phyloP scores from a whole-genome alignment of 2,797 vertebrate genomes.

The Sebastolobus altivelis region DNA sequence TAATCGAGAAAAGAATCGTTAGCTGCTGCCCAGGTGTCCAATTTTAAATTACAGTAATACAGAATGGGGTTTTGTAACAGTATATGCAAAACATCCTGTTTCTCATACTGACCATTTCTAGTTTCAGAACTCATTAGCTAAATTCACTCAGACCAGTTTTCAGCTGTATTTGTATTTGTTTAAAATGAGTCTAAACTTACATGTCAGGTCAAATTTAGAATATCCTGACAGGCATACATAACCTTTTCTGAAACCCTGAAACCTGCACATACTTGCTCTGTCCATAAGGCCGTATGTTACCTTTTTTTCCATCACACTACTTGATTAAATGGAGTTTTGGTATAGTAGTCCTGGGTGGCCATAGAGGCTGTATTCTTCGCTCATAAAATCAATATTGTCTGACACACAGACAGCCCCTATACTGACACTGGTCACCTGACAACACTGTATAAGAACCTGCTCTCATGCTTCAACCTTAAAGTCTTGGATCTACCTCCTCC shows the following conservation, averaged over 20 bases:
- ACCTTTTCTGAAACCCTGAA: background rate
- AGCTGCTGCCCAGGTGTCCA: too few relatives aligned
- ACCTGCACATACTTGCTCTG: background rate
- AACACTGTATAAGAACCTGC: slow-evolving; percentile 14
- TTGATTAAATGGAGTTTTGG: background rate
- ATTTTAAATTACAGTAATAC: too few relatives aligned
- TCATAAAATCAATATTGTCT: slow-evolving; percentile 38
- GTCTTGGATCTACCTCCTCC: slow-evolving; percentile 19
- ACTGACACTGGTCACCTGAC: slow-evolving; percentile 36
- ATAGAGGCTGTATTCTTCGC: background rate
- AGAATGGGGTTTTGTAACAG: background rate
- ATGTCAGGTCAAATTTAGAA: background rate
- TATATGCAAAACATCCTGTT: background rate
- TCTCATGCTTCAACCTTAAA: slow-evolving; percentile 37
- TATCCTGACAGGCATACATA: background rate
- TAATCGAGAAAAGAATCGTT: too few relatives aligned
- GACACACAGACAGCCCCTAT: slow-evolving; percentile 7
- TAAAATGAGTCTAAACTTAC: background rate
- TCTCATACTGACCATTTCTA: background rate
- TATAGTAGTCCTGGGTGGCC: background rate
- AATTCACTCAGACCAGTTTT: background rate
- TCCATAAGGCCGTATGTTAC: background rate
- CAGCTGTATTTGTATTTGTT: background rate
- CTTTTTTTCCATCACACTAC: background rate
- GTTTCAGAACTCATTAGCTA: too few relatives aligned